Base-by-base conservation (phyloP, 2,113 vertebrate genomes). In the Centropus bengalensis region DNA sequence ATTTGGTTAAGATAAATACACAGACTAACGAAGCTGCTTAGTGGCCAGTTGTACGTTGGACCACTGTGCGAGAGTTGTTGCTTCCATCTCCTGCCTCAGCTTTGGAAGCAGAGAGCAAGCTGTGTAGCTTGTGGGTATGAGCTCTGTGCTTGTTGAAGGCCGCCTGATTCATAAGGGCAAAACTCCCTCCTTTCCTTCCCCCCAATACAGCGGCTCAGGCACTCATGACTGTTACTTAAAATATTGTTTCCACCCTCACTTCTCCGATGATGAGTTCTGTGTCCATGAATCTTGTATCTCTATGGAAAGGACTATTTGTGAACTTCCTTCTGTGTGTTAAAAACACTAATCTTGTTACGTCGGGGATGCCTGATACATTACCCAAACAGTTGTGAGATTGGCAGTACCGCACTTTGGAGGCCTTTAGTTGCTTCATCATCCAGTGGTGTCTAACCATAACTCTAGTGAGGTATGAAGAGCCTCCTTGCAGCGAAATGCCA, bases 121-220 rank as follows among this genome's bases (percentile, higher is more conserved):
- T 66, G 19, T 33, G 3, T 20, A 81, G 15, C 21, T 75, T 49
- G 47, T 69, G 47, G 28, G 64, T 59, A 74, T 19, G 47, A 78
- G 16, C 42, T 78, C 4, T 49, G 59, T 56, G 30, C 52, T 87
- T 0, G 0, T 14, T 56, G n/a, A 54, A 49, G 27, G 30, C 51
- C 19, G 27, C 26, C 36, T 87, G 56, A 24, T 49, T 11, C 5
- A 0, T 55, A 45, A 55, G 22, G 42, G n/a, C 2, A 1, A 49
- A 81, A 44, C 8, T 71, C 15, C 6, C 5, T 42, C 28, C 28
- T 70, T 70, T 12, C 12, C 17, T 66, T 85, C 40, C 26, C 26
- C 23, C 10, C 0, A 0, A 5, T 32, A 8, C 47, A 70, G 56
- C 45, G n/a, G 5, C 16, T 56, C 32, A 45, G 75, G 9, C 30